Conservation (phyloP, 2,888 invertebrate species). For the Andrena hattorfiana region DNA sequence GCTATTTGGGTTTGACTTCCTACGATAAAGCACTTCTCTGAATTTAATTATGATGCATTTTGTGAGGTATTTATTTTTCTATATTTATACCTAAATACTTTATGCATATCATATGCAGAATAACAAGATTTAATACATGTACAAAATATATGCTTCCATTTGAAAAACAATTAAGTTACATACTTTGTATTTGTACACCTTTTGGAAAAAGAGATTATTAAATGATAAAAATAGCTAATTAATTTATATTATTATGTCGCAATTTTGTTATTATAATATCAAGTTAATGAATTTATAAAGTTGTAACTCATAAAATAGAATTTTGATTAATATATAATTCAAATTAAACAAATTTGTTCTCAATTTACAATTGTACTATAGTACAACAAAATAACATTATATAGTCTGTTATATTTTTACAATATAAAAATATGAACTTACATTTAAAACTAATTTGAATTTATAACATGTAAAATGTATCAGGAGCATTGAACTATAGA, state of each 20-base stretch:
- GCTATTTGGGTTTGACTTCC: too few species aligned
- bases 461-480: neutral
- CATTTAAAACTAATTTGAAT: constrained; percentile 21
- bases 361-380: neutral
- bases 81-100: too few species aligned
- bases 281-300: constrained; percentile 8
- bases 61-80: too few species aligned
- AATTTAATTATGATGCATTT: too few species aligned
- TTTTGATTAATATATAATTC: constrained; percentile 4
- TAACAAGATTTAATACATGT: too few species aligned
- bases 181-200: too few species aligned
- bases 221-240: neutral
- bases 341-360: constrained; percentile 7
- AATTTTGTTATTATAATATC: constrained; percentile 19
- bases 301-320: neutral
- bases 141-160: too few species aligned
- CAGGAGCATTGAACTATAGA: too few species aligned
- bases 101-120: too few species aligned
- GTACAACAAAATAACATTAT: constrained; percentile 12
- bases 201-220: too few species aligned
- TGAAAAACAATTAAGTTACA: too few species aligned
- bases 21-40: too few species aligned
- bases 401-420: neutral
- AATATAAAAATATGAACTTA: constrained; percentile 10
- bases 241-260: constrained; percentile 9